phyloP scores from a whole-genome alignment of 2,888 invertebrate species.

The Drosophila engyochracea region DNA sequence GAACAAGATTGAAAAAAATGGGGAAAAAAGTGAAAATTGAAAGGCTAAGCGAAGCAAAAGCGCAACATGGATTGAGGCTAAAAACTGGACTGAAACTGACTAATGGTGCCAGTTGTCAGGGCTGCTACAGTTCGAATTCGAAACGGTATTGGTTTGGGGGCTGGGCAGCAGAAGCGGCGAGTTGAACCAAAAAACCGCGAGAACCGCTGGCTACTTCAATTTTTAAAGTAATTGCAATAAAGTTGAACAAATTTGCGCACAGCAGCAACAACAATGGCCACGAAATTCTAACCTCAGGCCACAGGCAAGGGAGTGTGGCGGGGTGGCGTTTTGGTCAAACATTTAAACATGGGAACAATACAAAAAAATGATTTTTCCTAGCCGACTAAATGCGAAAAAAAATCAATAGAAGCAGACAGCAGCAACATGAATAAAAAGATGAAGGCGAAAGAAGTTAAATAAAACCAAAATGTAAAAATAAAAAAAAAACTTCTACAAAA shows the following conservation, averaged over 20 bases:
- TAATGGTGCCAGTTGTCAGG: conserved; percentile 68
- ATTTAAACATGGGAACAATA: conserved; percentile 57
- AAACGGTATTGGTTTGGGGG: conserved; percentile 20
- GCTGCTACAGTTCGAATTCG: conserved; percentile 34
- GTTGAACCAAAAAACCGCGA: conserved; percentile 61
- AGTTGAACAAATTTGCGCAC: conserved; percentile 71
- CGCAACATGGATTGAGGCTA: conserved; percentile 34
- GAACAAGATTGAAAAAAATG: conserved; percentile 13
- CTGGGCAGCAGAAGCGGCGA: background rate
- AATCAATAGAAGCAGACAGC: conserved; percentile 86
- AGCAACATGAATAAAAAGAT: conserved; percentile 72
- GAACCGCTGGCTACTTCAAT: conserved; percentile 79
- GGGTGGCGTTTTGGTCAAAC: conserved; percentile 60
- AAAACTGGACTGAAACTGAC: conserved; percentile 52
- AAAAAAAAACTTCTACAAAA: conserved; percentile 32
- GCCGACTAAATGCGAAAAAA: conserved; percentile 77
- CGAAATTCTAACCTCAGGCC: conserved; percentile 79
- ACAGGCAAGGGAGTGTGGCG: conserved; percentile 24
- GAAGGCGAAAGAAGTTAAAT: conserved; percentile 66
- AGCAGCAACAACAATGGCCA: conserved; percentile 47
- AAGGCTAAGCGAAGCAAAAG: conserved; percentile 51
- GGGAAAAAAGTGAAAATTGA: conserved; percentile 73
- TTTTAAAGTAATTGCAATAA: conserved; percentile 82
- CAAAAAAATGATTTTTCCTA: conserved; percentile 44
- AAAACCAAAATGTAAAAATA: conserved; percentile 61